Evolutionary conservation across 2,888 invertebrate species (phyloP), one percentile per base, ranked within the genome.

Genomic region (Eupithecia tripunctaria): DNA sequence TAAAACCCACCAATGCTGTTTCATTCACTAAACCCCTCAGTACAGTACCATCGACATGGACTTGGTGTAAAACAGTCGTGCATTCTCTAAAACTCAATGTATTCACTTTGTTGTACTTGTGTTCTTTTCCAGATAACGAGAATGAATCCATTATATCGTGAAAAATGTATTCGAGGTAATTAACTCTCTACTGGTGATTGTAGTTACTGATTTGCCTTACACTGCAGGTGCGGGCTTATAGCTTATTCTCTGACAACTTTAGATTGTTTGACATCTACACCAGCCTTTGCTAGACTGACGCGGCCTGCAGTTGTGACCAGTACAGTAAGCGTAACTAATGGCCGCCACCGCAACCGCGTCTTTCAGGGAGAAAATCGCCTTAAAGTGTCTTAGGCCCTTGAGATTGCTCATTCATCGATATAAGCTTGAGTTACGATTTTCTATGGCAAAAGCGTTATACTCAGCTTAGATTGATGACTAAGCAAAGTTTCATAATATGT

Each of bases 61-160:
- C 94, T 94, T 88, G 88, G 92, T 94, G 94, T 93, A 93, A 93
- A 94, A 86, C 93, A 92, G 94, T 91, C 89, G 90, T 89, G 87
- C 91, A 88, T 89, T 87, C 82, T 87, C 85, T 87, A 84, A 86
- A 86, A 85, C 84, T 80, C 86, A 89, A 88, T 89, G 87, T 94
- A 93, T 93, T 94, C 91, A 94, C 91, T 91, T 93, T 94, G 94
- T 94, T 94, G 94, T 94, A 94, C 94, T 94, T 94, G 94, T 94
- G 94, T 94, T 94, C 94, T 94, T 94, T 94, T 94, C 89, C 94
- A 94, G 94, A 93, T 94, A 87, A 93, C 94, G 94, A 92, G 93
- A 91, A 94, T 94, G 93, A 94, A 91, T 93, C 92, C 90, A 91
- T 93, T 91, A 93, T 93, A 92, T 94, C 93, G 94, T 91, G 93